These are phyloP conservation scores for Torymus auratus DNA, from an alignment of 2,888 invertebrate genomes.

Conservation along the genomic window DNA sequence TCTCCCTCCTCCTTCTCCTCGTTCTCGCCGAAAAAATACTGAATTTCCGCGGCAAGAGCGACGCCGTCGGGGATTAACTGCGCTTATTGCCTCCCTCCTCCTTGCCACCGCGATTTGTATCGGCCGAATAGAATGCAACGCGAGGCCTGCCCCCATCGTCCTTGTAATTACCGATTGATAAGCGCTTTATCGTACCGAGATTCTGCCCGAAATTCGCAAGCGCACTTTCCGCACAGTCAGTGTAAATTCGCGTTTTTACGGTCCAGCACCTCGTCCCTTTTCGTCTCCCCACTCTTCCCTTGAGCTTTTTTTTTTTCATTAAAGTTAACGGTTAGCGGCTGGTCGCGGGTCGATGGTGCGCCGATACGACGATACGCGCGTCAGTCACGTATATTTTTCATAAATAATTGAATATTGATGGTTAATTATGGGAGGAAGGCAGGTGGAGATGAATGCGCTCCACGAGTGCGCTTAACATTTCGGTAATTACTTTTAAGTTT, in stretches of 20 bases:
- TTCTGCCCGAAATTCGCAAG: constrained; percentile 14
- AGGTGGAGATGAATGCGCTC: too few relatives aligned
- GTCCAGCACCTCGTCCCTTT: not conserved
- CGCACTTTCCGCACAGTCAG: constrained; percentile 9
- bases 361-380: not conserved
- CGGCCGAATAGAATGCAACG: constrained; percentile 51
- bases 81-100: constrained; percentile 34
- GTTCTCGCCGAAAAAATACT: constrained; percentile 34
- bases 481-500: too few relatives aligned
- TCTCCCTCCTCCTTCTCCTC: constrained; percentile 5
- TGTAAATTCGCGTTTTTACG: constrained; percentile 30
- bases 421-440: too few relatives aligned
- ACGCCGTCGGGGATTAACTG: constrained; percentile 57
- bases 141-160: constrained; percentile 6
- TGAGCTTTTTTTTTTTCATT: constrained; percentile 18
- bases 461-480: too few relatives aligned
- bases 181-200: constrained; percentile 51
- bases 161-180: constrained; percentile 56
- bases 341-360: constrained; percentile 38
- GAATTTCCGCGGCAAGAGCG: constrained; percentile 51
- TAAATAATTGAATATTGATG: not conserved
- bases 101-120: constrained; percentile 47
- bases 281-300: not conserved
- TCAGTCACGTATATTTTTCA: not conserved
- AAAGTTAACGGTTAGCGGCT: constrained; percentile 29